phyloP scores from a whole-genome alignment of 2,888 invertebrate genomes.

The Arctia plantaginis region DNA sequence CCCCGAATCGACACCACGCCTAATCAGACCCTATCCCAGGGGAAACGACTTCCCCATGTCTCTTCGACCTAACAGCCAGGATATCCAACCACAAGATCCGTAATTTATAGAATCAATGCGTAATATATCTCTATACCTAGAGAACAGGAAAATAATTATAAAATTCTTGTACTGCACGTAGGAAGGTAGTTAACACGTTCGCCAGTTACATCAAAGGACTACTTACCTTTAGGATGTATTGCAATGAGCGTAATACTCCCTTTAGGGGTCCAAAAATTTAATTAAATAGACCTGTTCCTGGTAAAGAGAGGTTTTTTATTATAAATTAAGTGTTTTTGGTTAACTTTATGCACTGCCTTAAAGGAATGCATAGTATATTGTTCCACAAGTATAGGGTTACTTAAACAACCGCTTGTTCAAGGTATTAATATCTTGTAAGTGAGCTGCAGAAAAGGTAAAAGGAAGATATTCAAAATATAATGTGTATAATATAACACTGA shows the following conservation, averaged over 20 bases:
- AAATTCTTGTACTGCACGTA: slow-evolving; percentile 5
- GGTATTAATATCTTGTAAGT: neutral
- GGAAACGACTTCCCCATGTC: no score
- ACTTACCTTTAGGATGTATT: slow-evolving; percentile 15
- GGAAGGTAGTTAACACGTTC: slow-evolving; percentile 8
- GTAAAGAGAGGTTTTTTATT: slow-evolving; percentile 5
- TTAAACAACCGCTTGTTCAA: neutral
- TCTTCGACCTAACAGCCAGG: no score
- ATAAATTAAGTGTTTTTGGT: neutral
- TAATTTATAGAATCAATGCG: neutral
- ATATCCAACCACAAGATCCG: neutral
- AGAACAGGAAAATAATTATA: neutral
- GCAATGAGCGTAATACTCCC: slow-evolving; percentile 14
- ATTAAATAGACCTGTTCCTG: slow-evolving; percentile 13
- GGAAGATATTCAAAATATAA: slow-evolving; percentile 13
- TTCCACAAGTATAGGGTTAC: neutral
- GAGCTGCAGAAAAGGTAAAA: neutral
- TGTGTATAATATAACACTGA: no score
- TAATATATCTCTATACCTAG: neutral
- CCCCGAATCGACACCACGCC: no score
- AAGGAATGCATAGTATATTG: neutral
- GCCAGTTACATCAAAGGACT: slow-evolving; percentile 16
- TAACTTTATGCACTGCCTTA: neutral
- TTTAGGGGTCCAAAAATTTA: slow-evolving; percentile 19
- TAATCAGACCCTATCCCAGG: no score